A percentile compares a stretch with the other conserved stretches of the same genome.
phyloP scores from a whole-genome alignment of 2,797 vertebrate species.

The Coregonus sp. region DNA sequence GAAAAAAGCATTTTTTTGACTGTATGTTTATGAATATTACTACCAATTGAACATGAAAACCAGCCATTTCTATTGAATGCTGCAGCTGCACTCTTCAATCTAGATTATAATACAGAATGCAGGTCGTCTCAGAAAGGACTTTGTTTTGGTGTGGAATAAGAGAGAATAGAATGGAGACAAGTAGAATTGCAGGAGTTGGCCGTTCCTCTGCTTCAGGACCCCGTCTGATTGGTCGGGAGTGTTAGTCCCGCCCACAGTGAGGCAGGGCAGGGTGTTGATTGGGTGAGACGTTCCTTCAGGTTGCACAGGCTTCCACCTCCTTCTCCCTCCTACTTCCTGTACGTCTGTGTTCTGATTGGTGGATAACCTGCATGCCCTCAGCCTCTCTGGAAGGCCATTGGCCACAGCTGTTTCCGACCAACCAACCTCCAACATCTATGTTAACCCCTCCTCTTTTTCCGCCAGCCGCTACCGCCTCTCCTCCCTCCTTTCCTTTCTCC shows the following conservation, averaged over 20 bases:
- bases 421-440: constrained; percentile 60
- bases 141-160: not conserved
- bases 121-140: too few species aligned
- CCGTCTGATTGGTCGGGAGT: constrained; percentile 18
- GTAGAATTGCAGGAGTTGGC: not conserved
- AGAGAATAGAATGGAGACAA: not conserved
- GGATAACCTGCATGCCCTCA: constrained; percentile 79
- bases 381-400: constrained; percentile 46
- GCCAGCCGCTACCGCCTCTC: constrained; percentile 80
- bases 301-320: constrained; percentile 66
- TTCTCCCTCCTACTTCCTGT: constrained; percentile 47
- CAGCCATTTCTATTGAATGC: not conserved
- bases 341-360: constrained; percentile 63
- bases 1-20: too few species aligned
- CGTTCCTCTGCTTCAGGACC: not conserved
- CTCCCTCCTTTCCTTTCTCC: constrained; percentile 60
- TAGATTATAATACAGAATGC: not conserved
- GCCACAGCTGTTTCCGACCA: constrained; percentile 36
- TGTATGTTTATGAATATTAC: too few species aligned
- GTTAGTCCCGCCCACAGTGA: constrained; percentile 26
- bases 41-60: not conserved
- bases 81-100: not conserved
- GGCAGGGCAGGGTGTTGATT: constrained; percentile 29
- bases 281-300: constrained; percentile 53
- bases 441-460: constrained; percentile 67